Base-by-base conservation (phyloP, 2,797 vertebrate genomes). In the Acipenser oxyrinchus region DNA sequence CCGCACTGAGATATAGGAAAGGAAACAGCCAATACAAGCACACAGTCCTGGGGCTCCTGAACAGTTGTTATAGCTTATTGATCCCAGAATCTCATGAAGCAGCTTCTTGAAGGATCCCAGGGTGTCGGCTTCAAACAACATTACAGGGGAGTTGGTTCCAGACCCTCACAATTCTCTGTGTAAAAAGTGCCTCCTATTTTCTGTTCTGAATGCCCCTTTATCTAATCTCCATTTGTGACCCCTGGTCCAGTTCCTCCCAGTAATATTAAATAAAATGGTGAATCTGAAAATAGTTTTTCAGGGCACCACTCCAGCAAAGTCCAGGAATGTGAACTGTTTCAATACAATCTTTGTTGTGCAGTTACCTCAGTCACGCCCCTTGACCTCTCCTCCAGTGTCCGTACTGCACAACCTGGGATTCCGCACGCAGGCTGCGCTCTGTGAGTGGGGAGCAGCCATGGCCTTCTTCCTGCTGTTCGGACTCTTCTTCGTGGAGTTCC, bases 401-500 rank as follows among this genome's bases (percentile, higher is more conserved):
- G 4, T 73, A 9, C 79, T 92, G 4, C 65, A 81, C 50, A 13
- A 4, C 0, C 18, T 6, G 6, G 57, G 11, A 0, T 60, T 70
- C 66, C 72, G 61, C 0, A 87, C 88, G 0, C 66, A 13, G 10
- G 76, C 86, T 0, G 90, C 92, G 0, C 62, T 76, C 50, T 92
- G 89, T 0, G 91, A 95, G 68, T 93, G 92, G 91, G 68, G 69
- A 0, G 52, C 82, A 8, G 88, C 89, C 69, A 89, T 88, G 83
- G 11, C 75, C 15, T 84, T 91, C 66, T 90, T 94, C 68, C 0
- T 51, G 0, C 82, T 92, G 6, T 93, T 92, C 0, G 86, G 81
- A 7, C 77, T 91, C 37, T 82, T 92, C 7, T 78, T 80, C 0
- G 84, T 85, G 2, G 91, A 95, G 70, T 93, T 93, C 70, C 80